Conservation (phyloP, 2,797 vertebrate genomes). For the Rhynchotus rufescens region DNA sequence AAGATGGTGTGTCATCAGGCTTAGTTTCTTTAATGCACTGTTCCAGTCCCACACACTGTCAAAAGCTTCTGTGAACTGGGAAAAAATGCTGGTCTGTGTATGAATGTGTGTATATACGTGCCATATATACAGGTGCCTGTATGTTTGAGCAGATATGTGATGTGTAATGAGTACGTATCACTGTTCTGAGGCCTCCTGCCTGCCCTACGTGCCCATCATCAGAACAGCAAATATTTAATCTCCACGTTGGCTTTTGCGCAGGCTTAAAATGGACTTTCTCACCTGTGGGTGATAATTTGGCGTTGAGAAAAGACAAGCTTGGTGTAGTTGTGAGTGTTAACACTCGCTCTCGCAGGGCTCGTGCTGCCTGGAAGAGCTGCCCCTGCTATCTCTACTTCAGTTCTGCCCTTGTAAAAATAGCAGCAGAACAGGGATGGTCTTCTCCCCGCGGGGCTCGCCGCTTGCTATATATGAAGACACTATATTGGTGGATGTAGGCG, state of each 20-base stretch:
- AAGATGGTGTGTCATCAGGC: neutral
- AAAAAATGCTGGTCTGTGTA: neutral
- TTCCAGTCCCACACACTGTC: neutral
- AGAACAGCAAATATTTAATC: neutral
- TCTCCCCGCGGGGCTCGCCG: neutral
- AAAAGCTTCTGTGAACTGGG: neutral
- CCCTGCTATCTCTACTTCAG: neutral
- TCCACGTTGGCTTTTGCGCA: rapidly evolving
- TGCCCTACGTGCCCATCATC: neutral
- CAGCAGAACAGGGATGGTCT: neutral
- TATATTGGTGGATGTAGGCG: neutral
- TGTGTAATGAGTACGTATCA: rapidly evolving
- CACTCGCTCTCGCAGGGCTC: neutral
- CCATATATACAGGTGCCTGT: neutral
- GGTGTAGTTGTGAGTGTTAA: neutral
- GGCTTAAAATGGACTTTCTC: neutral
- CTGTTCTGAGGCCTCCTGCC: neutral
- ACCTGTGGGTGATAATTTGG: neutral
- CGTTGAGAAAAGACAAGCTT: neutral
- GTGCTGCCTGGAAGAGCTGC: neutral
- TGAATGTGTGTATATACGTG: neutral
- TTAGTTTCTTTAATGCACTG: neutral
- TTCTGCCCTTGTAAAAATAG: slow-evolving; percentile 1
- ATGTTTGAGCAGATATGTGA: no score
- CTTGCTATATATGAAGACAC: neutral